Evolutionary conservation across 2,113 vertebrate species (phyloP), one percentile per base, ranked within the genome.

Genomic region (Notothenia rossii): DNA sequence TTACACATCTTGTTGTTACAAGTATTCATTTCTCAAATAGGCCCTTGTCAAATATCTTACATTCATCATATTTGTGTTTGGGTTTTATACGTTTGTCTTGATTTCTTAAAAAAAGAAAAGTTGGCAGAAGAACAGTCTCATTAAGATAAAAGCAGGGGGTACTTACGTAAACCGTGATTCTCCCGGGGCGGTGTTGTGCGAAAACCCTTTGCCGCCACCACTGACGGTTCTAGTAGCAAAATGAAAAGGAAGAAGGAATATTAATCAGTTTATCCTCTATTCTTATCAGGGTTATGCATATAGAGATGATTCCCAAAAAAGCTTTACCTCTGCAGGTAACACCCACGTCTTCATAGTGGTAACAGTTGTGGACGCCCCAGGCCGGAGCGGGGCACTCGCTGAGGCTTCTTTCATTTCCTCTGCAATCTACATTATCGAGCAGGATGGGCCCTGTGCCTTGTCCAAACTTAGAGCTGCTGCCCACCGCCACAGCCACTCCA

Each of bases 361-460:
- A 98, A 88, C 98, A 99, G 94, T 99, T 99, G 92, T 99, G 98
- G 86, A 98, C 66, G 10, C 97, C 97, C 98, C 97, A 99, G 74
- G 96, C 97, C 0, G 95, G 96, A 92, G 95, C 99, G 64, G 92
- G 89, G 36, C 98, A 99, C 81, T 97, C 94, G 29, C 96, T 95
- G 76, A 99, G 86, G 3, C 96, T 92, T 0, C 72, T 81, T 90
- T 99, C 98, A 60, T 79, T 82, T 8, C 98, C 98, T 2, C 82
- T 94, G 93, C 98, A 99, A 89, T 98, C 96, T 90, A 99, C 97
- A 0, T 99, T 99, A 87, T 99, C 98, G 90, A 99, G 89, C 81
- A 96, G 89, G 89, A 99, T 99, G 86, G 93, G 95, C 1, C 97
- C 98, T 0, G 89, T 65, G 5, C 97, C 97, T 62, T 96, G 96